Evolutionary conservation across 2,888 invertebrate species (phyloP).

Genomic region (Thymelicus sylvestris): DNA sequence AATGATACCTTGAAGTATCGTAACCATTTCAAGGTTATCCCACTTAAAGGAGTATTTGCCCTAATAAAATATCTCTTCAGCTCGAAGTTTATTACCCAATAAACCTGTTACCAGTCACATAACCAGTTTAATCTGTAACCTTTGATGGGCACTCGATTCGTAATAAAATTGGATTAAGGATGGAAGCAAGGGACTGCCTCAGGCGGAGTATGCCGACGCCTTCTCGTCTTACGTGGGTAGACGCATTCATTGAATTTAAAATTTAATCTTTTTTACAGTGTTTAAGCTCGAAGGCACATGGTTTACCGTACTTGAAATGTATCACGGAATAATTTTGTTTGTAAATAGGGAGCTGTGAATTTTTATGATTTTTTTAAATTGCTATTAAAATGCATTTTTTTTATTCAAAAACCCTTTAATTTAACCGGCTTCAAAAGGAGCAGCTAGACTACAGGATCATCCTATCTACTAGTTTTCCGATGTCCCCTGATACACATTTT

Average conservation of each 20-base stretch:
- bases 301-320: too few species aligned
- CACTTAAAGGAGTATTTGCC: conserved; percentile 60
- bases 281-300: background rate
- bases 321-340: too few species aligned
- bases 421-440: too few species aligned
- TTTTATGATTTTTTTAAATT: too few species aligned
- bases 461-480: too few species aligned
- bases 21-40: conserved; percentile 45
- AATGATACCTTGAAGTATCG: conserved; percentile 6
- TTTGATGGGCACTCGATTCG: conserved; percentile 47
- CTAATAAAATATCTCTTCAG: conserved; percentile 63
- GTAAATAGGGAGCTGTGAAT: too few species aligned
- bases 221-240: conserved; percentile 19
- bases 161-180: conserved; percentile 48
- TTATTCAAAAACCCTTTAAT: too few species aligned
- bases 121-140: conserved; percentile 70
- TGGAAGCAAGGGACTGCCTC: conserved; percentile 7
- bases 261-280: conserved; percentile 6
- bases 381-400: too few species aligned
- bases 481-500: too few species aligned
- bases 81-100: conserved; percentile 66
- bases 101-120: conserved; percentile 73
- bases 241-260: conserved; percentile 18
- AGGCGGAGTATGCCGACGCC: conserved; percentile 3
- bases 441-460: too few species aligned